Evolutionary conservation across 2,113 vertebrate genomes (phyloP).

Genomic region (Mionectes macconnelli): DNA sequence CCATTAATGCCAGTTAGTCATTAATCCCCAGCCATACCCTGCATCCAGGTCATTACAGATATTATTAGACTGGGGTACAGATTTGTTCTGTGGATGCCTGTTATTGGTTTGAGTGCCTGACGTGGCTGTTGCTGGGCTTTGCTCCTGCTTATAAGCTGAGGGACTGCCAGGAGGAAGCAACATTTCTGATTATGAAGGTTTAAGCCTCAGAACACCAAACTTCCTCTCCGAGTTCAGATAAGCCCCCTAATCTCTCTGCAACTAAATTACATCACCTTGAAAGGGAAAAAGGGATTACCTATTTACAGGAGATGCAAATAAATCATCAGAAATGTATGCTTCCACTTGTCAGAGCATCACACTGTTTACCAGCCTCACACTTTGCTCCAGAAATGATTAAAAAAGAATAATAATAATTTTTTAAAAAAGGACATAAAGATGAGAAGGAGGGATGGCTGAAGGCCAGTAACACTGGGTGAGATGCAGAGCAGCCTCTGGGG

Average conservation of each 20-base stretch:
- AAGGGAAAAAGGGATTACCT: not conserved
- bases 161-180: not conserved
- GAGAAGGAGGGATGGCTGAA: not conserved
- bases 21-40: constrained; percentile 29
- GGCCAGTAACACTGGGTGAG: not conserved
- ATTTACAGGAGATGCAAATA: constrained; percentile 13
- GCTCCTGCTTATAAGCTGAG: not conserved
- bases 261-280: not conserved
- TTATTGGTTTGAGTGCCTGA: not conserved
- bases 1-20: constrained; percentile 43
- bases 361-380: not conserved
- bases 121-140: not conserved
- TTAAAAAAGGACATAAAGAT: no score
- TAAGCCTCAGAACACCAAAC: constrained; percentile 24
- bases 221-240: not conserved
- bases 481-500: not conserved
- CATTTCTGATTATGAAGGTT: not conserved
- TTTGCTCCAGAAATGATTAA: not conserved
- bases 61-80: not conserved
- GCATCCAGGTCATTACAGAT: constrained; percentile 1
- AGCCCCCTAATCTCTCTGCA: constrained; percentile 20
- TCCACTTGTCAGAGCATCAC: not conserved
- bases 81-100: not conserved
- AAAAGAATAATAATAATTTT: not conserved
- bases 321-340: not conserved